A percentile compares a stretch with the other conserved stretches of the same genome.
Conservation (phyloP, 2,888 invertebrate species). For the Kuschelorhynchus macadamiae region DNA sequence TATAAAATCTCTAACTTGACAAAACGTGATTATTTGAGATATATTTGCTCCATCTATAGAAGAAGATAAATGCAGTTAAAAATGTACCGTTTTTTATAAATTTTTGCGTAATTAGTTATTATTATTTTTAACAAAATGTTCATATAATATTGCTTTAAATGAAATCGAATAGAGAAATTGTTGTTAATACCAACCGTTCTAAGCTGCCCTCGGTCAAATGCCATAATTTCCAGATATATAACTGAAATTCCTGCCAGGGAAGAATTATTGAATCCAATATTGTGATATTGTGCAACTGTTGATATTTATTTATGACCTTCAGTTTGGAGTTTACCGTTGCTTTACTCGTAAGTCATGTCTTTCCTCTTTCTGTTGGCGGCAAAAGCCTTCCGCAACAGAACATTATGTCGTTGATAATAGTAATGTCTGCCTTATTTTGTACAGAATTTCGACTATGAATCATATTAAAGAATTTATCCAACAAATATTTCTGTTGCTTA, state of each 20-base stretch:
- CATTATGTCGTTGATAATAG: slow-evolving; percentile 47
- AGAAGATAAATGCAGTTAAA: no score
- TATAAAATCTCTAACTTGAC: no score
- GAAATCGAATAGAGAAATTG: no score
- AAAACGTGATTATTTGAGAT: no score
- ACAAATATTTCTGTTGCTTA: slow-evolving; percentile 39
- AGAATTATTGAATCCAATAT: slow-evolving; percentile 60
- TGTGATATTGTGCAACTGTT: slow-evolving; percentile 56
- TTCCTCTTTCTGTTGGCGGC: slow-evolving; percentile 50
- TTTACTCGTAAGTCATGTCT: slow-evolving; percentile 49
- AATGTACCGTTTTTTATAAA: no score
- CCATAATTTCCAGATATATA: slow-evolving; percentile 1
- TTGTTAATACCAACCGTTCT: not conserved
- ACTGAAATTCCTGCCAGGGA: slow-evolving; percentile 35
- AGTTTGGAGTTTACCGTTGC: slow-evolving; percentile 48
- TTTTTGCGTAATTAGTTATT: no score
- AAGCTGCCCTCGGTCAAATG: not conserved
- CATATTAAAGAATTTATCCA: slow-evolving; percentile 28
- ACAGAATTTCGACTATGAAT: slow-evolving; percentile 29
- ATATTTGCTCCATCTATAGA: no score
- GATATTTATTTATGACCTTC: slow-evolving; percentile 59
- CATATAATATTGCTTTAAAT: no score
- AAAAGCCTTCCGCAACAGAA: slow-evolving; percentile 49
- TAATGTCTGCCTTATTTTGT: slow-evolving; percentile 45
- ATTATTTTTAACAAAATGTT: no score